phyloP scores from a whole-genome alignment of 2,888 invertebrate genomes.

The Synergus itoensis region DNA sequence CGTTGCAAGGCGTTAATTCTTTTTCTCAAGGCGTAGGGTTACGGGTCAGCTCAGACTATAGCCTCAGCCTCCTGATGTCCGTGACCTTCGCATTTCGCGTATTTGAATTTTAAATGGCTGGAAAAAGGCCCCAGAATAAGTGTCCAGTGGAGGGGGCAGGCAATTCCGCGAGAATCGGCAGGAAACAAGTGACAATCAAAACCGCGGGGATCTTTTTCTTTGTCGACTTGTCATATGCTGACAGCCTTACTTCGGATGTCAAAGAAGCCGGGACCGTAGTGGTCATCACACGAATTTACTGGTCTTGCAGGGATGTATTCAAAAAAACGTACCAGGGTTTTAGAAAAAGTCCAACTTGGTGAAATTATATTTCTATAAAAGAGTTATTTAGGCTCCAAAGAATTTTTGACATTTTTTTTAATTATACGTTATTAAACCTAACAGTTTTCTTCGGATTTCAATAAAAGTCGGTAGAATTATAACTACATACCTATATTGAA shows the following conservation, averaged over 20 bases:
- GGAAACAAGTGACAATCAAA: constrained; percentile 76
- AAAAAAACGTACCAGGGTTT: not conserved
- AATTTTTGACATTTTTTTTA: too few species aligned
- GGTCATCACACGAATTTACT: constrained; percentile 60
- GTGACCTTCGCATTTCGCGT: constrained; percentile 60
- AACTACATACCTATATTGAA: too few species aligned
- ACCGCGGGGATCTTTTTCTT: constrained; percentile 65
- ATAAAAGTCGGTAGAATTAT: too few species aligned
- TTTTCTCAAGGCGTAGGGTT: constrained; percentile 77
- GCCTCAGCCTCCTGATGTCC: constrained; percentile 47
- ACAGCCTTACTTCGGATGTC: constrained; percentile 61
- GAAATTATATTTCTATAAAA: too few species aligned
- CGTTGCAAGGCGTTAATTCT: constrained; percentile 40
- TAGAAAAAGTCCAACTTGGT: not conserved
- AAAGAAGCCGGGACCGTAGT: constrained; percentile 56
- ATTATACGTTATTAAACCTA: too few species aligned
- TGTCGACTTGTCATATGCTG: constrained; percentile 69
- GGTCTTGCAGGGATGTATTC: constrained; percentile 7
- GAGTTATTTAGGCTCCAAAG: too few species aligned
- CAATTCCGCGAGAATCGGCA: constrained; percentile 59
- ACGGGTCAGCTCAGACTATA: constrained; percentile 55
- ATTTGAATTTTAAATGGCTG: constrained; percentile 66
- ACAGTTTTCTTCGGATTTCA: too few species aligned
- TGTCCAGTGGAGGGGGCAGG: constrained; percentile 41
- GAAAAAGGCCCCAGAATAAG: constrained; percentile 28